Percentiles rank a stretch among this genome's conserved stretches.
Conservation (phyloP, 1,140 invertebrate species). For the Heliconius nattereri region DNA sequence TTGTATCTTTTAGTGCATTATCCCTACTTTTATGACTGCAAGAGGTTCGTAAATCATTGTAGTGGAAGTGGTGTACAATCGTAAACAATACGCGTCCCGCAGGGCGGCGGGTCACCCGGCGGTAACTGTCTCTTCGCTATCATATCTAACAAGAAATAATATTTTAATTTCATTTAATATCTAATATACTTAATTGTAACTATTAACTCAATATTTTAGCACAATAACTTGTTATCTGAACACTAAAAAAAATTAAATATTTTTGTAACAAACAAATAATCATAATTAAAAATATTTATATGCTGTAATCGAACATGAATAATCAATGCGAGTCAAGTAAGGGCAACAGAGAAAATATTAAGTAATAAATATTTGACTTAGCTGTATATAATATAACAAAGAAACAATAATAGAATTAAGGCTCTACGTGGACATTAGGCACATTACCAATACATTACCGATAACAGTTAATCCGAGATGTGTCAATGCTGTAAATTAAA, state of each 20-base stretch:
- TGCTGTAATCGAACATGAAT: neutral
- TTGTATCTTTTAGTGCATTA: slow-evolving; percentile 78
- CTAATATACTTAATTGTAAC: neutral
- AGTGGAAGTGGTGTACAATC: slow-evolving; percentile 74
- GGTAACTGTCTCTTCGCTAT: slow-evolving; percentile 3
- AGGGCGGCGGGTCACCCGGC: slow-evolving; percentile 42
- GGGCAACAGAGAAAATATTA: slow-evolving; percentile 44
- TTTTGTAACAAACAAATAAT: neutral
- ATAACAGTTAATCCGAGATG: slow-evolving; percentile 76
- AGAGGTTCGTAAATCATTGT: slow-evolving; percentile 79
- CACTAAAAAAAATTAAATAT: no score
- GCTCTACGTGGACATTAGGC: slow-evolving; percentile 60
- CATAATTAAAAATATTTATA: slow-evolving; percentile 23
- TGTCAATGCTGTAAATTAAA: slow-evolving; percentile 76
- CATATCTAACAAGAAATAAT: neutral
- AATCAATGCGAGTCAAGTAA: neutral
- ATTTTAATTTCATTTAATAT: neutral
- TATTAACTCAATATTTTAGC: neutral
- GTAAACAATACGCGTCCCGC: slow-evolving; percentile 72
- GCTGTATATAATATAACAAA: slow-evolving; percentile 64
- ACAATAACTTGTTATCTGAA: neutral
- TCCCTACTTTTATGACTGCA: slow-evolving; percentile 76
- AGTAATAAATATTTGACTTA: slow-evolving; percentile 58
- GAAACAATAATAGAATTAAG: slow-evolving; percentile 64
- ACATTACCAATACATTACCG: slow-evolving; percentile 73